Conservation (phyloP, 2,113 vertebrate genomes). For the Spea multiplicata region DNA sequence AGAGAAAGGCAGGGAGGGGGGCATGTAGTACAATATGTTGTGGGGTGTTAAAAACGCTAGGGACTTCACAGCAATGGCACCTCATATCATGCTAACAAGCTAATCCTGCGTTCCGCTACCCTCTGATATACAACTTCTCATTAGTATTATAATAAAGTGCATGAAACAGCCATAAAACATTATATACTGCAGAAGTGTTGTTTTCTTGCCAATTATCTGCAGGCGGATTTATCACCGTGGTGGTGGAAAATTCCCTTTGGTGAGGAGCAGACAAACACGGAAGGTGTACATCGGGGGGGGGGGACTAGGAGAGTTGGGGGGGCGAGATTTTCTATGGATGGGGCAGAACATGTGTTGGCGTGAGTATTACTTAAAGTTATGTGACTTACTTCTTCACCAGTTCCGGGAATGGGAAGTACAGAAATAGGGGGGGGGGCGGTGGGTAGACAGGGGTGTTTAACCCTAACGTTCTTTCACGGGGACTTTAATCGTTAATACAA, state of each 20-base stretch:
- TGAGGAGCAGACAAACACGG: conserved; percentile 82
- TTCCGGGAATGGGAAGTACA: conserved; percentile 54
- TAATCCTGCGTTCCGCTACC: conserved; percentile 84
- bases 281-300: conserved; percentile 71
- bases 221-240: conserved; percentile 89
- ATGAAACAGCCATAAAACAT: conserved; percentile 97
- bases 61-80: conserved; percentile 71
- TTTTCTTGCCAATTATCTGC: conserved; percentile 96
- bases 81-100: conserved; percentile 91
- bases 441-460: neutral
- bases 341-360: conserved; percentile 79
- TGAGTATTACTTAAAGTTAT: conserved; percentile 71
- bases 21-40: conserved; percentile 69
- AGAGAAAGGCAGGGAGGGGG: conserved; percentile 59
- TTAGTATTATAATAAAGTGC: conserved; percentile 98
- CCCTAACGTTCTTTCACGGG: too few relatives aligned
- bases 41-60: conserved; percentile 40
- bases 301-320: conserved; percentile 56
- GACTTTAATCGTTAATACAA: too few relatives aligned
- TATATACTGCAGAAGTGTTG: conserved; percentile 97
- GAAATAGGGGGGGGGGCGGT: conserved; percentile 49
- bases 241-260: conserved; percentile 84
- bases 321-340: conserved; percentile 72
- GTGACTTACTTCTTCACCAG: neutral
- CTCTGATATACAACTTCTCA: conserved; percentile 92